Evolutionary conservation across 2,113 vertebrate species (phyloP).

Genomic region (Passer montanus): DNA sequence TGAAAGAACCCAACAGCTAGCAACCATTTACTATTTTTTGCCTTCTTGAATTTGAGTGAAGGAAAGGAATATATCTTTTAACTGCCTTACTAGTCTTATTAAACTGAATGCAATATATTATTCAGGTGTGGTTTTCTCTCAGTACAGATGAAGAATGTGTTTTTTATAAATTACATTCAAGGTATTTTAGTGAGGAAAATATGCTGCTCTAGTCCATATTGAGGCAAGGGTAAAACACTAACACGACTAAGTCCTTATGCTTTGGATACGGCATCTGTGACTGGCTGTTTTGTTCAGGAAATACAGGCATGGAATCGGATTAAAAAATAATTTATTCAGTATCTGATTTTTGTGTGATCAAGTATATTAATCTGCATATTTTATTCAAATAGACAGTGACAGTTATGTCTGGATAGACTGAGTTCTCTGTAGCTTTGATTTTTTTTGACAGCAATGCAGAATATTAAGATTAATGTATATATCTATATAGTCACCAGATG

Average conservation of each 20-base stretch:
- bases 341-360: slow-evolving; percentile 13
- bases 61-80: neutral
- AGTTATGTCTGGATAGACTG: neutral
- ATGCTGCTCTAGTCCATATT: neutral
- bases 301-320: neutral
- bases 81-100: neutral
- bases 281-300: neutral
- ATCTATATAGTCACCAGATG: neutral
- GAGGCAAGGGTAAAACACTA: neutral
- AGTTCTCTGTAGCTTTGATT: neutral
- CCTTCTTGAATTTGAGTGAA: neutral
- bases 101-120: neutral
- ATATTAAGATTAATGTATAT: slow-evolving; percentile 52
- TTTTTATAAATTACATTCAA: neutral
- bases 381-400: slow-evolving; percentile 11
- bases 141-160: neutral
- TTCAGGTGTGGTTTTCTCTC: neutral
- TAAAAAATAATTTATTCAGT: slow-evolving; percentile 11
- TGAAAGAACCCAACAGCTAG: neutral
- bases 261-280: neutral
- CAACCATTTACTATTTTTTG: neutral
- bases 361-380: neutral
- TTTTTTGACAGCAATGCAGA: slow-evolving; percentile 14
- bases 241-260: neutral
- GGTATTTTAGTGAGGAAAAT: neutral